Evolutionary conservation across 2,888 invertebrate species (phyloP), one percentile per base, ranked within the genome.

Genomic region (Caenorhabditis sp.): DNA sequence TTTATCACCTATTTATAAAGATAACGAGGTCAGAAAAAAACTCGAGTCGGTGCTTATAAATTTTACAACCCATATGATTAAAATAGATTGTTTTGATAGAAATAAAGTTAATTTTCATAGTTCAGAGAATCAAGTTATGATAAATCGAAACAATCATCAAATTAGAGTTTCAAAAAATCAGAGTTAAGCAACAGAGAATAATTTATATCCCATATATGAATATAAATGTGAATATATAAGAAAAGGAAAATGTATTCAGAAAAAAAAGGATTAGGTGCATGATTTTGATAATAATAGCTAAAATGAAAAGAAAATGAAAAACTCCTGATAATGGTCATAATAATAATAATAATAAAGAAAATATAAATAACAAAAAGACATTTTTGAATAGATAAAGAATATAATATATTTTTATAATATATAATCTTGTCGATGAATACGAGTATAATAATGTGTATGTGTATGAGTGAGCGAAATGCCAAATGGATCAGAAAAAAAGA

Each of bases 401-500:
- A 24, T 1, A 23, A 50, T 55, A 65, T 21, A 36, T 43, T 12
- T 43, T 12, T 43, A 43, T 43, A 10, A 8, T 43, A 12, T 43
- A 43, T 43, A 43, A 43, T 43, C 43, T 43, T 43, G 43, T 43
- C 43, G 43, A 43, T 43, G 43, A 43, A 43, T 43, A 43, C 43
- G 43, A 43, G 43, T 43, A 43, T 43, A 43, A 43, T 43, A 43
- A 43, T 43, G 43, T 43, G 5, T 5, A 43, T 31, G 31, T 31
- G 31, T 31, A 31, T 31, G 31, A 6, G 54, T 37, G 27, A 49
- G 37, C 55, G 26, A 43, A 31, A 58, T 3, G 23, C 49, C 31
- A 60, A 57, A 59, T 27, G 37, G 55, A 59, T 50, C n/a, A n/a
- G n/a, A n/a, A n/a, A 63, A 21, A 58, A 59, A 37, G 43, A 27